phyloP scores from a whole-genome alignment of 2,888 invertebrate species.

The Andrena bicolor region DNA sequence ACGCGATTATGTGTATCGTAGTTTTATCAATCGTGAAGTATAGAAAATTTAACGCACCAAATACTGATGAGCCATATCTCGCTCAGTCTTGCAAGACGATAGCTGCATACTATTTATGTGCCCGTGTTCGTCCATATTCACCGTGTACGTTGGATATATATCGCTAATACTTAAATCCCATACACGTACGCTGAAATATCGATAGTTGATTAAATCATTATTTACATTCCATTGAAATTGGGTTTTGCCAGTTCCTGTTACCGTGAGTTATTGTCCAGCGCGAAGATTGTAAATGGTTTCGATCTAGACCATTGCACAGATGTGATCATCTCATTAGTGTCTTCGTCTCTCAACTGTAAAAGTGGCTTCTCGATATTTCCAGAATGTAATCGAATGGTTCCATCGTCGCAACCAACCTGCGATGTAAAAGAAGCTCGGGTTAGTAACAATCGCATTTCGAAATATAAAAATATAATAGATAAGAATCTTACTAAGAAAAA shows the following conservation, averaged over 20 bases:
- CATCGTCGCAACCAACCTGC: constrained; percentile 86
- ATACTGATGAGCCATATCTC: constrained; percentile 82
- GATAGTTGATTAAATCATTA: constrained; percentile 15
- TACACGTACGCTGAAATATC: constrained; percentile 84
- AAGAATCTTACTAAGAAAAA: constrained; percentile 84
- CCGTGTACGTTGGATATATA: constrained; percentile 85
- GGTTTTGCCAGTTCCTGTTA: constrained; percentile 55
- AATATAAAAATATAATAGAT: not conserved
- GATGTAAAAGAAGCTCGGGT: constrained; percentile 25
- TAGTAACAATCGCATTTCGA: not conserved
- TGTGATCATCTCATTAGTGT: constrained; percentile 80
- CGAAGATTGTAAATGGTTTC: constrained; percentile 86
- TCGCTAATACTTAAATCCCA: constrained; percentile 87
- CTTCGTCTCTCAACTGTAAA: constrained; percentile 80
- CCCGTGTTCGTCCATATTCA: constrained; percentile 83
- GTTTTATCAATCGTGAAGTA: not conserved
- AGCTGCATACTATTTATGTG: constrained; percentile 84
- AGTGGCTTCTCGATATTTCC: constrained; percentile 84
- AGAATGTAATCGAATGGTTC: constrained; percentile 86
- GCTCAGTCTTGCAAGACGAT: constrained; percentile 81
- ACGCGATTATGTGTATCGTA: constrained; percentile 12
- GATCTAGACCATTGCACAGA: constrained; percentile 86
- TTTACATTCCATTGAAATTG: not conserved
- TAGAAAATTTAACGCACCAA: constrained; percentile 82
- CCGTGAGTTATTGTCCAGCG: constrained; percentile 84